Conservation (phyloP, 2,113 vertebrate genomes). For the Tonatia bakeri region DNA sequence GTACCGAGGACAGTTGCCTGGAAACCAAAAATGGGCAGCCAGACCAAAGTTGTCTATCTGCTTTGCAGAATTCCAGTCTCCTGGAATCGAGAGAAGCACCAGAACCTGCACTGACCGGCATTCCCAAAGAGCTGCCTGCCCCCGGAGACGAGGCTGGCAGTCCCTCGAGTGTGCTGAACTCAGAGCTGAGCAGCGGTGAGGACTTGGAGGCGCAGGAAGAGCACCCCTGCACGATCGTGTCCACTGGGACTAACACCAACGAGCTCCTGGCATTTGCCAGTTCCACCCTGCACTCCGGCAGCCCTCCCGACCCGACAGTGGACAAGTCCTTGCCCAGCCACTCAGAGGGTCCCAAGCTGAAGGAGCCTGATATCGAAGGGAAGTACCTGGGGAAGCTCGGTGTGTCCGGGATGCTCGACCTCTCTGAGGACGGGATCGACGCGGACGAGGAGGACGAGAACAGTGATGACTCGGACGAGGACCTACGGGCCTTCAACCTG, state of each 20-base stretch:
- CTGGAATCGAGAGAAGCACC: not conserved
- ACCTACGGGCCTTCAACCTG: conserved; percentile 88
- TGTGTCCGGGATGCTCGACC: conserved; percentile 77
- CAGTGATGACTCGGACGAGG: conserved; percentile 95
- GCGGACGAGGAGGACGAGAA: conserved; percentile 95
- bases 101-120: not conserved
- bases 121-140: not conserved
- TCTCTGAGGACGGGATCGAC: conserved; percentile 86
- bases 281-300: not conserved
- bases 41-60: not conserved
- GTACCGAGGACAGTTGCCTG: not conserved
- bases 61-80: not conserved
- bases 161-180: conserved; percentile 11
- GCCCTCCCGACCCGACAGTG: conserved; percentile 51
- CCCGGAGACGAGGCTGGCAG: conserved; percentile 54
- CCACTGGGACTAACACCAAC: conserved; percentile 81
- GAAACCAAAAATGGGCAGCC: conserved; percentile 8
- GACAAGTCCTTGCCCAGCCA: conserved; percentile 81
- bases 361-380: conserved; percentile 94
- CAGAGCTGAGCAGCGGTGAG: conserved; percentile 61
- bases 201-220: conserved; percentile 62
- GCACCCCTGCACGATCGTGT: conserved; percentile 71
- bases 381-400: conserved; percentile 88
- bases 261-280: conserved; percentile 75
- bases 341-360: conserved; percentile 86